phyloP scores from a whole-genome alignment of 2,797 vertebrate genomes.

The Sebastes minor region DNA sequence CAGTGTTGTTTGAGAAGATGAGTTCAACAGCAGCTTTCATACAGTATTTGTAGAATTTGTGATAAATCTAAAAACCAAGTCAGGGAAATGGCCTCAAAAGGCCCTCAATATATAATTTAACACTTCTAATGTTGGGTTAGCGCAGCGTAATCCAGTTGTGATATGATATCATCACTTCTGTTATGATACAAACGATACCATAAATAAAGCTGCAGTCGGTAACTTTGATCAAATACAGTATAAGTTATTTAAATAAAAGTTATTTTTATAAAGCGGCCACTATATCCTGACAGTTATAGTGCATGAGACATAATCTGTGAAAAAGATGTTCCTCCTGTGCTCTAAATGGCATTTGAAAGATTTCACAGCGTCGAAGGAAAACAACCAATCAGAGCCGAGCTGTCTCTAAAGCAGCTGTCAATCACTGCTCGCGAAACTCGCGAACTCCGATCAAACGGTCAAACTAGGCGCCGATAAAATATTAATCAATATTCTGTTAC shows the following conservation, averaged over 20 bases:
- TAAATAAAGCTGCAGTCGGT: not conserved
- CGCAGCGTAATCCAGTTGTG: not conserved
- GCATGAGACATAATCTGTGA: too few species aligned
- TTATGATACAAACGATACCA: not conserved
- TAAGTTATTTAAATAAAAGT: not conserved
- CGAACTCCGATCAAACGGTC: too few species aligned
- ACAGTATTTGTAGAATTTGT: not conserved
- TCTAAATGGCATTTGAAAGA: too few species aligned
- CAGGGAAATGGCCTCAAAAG: conserved; percentile 14
- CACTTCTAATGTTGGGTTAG: conserved; percentile 1
- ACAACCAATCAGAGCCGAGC: too few species aligned
- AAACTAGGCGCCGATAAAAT: too few species aligned
- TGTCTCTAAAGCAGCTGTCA: too few species aligned
- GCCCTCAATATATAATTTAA: not conserved
- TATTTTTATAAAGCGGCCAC: not conserved
- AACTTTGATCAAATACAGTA: not conserved
- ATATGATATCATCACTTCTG: conserved; percentile 1
- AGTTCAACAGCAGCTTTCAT: not conserved
- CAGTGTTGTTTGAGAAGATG: not conserved
- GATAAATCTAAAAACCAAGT: not conserved
- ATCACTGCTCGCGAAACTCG: too few species aligned
- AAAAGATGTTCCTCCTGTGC: too few species aligned
- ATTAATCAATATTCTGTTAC: too few species aligned
- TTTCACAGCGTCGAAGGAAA: too few species aligned
- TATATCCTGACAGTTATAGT: too few species aligned